These are phyloP conservation scores for Parasteatoda tepidariorum DNA, from an alignment of 1,140 invertebrate species.

Conservation along the genomic window DNA sequence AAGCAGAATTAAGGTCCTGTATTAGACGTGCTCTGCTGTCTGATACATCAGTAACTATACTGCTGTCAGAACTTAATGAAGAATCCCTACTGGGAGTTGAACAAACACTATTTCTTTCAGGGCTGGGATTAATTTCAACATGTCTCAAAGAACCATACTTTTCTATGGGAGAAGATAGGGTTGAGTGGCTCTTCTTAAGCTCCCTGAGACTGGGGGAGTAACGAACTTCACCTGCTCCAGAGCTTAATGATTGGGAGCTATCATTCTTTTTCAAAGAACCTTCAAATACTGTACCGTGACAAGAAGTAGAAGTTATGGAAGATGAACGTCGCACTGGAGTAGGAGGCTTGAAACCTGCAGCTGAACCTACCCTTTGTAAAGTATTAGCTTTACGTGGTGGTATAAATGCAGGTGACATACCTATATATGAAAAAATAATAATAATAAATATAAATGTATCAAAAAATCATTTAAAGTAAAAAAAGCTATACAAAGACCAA, in stretches of 20 bases:
- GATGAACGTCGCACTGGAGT: conserved; percentile 37
- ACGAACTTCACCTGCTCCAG: conserved; percentile 45
- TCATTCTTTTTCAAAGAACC: background rate
- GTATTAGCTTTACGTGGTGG: conserved; percentile 54
- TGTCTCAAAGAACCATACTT: conserved; percentile 34
- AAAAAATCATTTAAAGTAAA: too few relatives aligned
- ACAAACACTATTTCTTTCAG: conserved; percentile 7
- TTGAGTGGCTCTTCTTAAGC: conserved; percentile 20
- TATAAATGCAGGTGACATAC: conserved; percentile 22
- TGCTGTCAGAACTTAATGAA: conserved; percentile 10
- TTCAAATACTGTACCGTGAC: background rate
- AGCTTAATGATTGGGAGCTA: background rate
- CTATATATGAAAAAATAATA: conserved; percentile 14
- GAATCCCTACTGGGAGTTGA: conserved; percentile 9
- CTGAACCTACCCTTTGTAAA: conserved; percentile 38
- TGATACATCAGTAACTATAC: conserved; percentile 56
- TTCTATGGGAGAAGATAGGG: conserved; percentile 28
- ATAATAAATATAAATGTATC: background rate
- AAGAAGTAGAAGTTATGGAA: conserved; percentile 41
- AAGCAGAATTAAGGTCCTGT: conserved; percentile 44
- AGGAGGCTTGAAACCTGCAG: conserved; percentile 26
- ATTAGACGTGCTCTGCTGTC: conserved; percentile 50
- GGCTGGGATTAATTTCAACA: conserved; percentile 17
- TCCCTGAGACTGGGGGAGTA: conserved; percentile 50
- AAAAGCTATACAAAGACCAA: too few relatives aligned